Evolutionary conservation across 37 sponge, comb jelly and placozoan genomes (phyloP).

Genomic region (Tethya wilhelma): DNA sequence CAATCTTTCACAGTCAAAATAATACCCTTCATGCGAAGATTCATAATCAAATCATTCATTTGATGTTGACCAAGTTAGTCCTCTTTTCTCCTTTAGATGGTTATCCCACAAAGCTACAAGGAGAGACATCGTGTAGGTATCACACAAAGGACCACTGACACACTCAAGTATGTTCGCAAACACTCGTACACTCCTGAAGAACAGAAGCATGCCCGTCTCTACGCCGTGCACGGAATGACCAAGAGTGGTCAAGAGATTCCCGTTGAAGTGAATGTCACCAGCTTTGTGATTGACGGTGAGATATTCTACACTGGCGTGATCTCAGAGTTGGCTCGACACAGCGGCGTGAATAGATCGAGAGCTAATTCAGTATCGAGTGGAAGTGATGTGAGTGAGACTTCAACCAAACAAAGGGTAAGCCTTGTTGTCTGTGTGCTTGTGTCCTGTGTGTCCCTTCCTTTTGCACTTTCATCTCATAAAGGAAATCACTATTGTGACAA

Average conservation of each 20-base stretch:
- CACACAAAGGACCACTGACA: constrained; percentile 25
- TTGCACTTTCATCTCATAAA: background rate
- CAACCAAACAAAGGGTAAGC: constrained; percentile 49
- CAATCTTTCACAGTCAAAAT: background rate
- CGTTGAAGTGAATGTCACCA: constrained; percentile 65
- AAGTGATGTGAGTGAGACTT: constrained; percentile 30
- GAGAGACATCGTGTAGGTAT: constrained; percentile 66
- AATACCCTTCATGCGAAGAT: background rate
- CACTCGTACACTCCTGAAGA: constrained; percentile 64
- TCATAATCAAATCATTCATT: too few species aligned
- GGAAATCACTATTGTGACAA: background rate
- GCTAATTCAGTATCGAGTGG: constrained; percentile 13
- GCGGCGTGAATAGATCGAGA: constrained; percentile 5
- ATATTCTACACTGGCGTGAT: constrained; percentile 69
- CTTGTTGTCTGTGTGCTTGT: too few species aligned
- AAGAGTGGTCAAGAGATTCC: constrained; percentile 58
- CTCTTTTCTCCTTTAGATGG: constrained; percentile 31
- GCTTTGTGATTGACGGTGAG: constrained; percentile 72
- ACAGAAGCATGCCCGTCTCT: constrained; percentile 75
- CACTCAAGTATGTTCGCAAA: constrained; percentile 62
- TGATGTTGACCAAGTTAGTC: background rate
- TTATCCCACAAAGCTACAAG: constrained; percentile 55
- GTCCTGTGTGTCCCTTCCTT: background rate
- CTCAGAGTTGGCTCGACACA: constrained; percentile 29
- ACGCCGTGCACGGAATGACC: constrained; percentile 52